Base-by-base conservation (phyloP, 1,140 invertebrate genomes). In the Drosophila gunungcola region DNA sequence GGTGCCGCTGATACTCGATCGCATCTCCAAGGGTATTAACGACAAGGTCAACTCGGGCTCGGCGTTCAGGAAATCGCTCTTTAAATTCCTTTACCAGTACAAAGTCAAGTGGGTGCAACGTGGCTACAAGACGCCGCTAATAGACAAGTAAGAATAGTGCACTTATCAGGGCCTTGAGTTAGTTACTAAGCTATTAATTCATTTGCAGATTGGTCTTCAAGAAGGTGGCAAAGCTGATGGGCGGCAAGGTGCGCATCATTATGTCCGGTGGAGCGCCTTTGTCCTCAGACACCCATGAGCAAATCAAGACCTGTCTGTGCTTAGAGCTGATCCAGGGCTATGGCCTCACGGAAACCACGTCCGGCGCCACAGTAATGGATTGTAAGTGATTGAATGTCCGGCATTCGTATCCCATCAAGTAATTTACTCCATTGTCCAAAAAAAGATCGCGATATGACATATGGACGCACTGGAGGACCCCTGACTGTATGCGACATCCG, bases 261-360 rank as follows among this genome's bases (percentile, higher is more conserved):
- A 94, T 99, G 60, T 95, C 95, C 13, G 99, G 99, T 55, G 98
- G 98, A 69, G 99, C 99, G 38, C 98, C 98, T 21, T 94, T 99
- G 0, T 97, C 97, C n/a, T 95, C 97, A 3, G 98, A 99, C 86
- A 99, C 98, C 7, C 98, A 99, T 90, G 95, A 96, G 80, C 98
- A 99, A 92, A 97, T 99, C 77, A 96, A 98, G 91, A 95, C 97
- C 61, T 98, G 98, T 91, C 94, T 99, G 25, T 99, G 97, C 91
- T 96, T 97, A 45, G 96, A 96, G 46, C 95, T 99, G 25, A 95
- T 97, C 51, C 98, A 98, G 92, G 99, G 98, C 48, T 99, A 99
- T 93, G 99, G 98, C 6, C 95, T 99, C 38, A 99, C 99, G 2
- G 98, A 99, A 94, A 99, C 98, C 9, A 97, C 96, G 78, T 98